These are phyloP conservation scores for Craterocephalus amniculus DNA, from an alignment of 2,797 vertebrate species.

Conservation along the genomic window DNA sequence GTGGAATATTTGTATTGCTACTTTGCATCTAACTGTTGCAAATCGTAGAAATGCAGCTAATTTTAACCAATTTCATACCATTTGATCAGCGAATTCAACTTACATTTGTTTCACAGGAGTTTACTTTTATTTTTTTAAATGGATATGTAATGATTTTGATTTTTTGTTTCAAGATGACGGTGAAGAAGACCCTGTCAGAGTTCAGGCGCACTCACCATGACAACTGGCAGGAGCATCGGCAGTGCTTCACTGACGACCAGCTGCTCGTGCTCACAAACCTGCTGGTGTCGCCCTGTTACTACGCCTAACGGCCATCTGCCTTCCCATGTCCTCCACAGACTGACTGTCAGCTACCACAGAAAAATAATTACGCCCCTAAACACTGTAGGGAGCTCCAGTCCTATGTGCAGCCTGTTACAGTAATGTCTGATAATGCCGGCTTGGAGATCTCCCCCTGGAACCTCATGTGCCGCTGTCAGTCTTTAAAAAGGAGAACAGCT, in stretches of 20 bases:
- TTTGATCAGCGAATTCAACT: neutral
- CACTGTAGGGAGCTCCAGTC: conserved; percentile 20
- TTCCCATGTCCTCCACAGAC: conserved; percentile 32
- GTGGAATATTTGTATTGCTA: neutral
- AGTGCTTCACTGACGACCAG: conserved; percentile 97
- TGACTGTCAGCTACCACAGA: conserved; percentile 23
- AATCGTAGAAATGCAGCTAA: neutral
- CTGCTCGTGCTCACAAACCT: conserved; percentile 97
- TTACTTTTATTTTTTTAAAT: no score
- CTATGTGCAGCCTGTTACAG: conserved; percentile 25
- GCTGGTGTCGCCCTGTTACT: conserved; percentile 91
- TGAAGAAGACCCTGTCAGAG: conserved; percentile 97
- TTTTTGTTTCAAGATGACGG: conserved; percentile 88
- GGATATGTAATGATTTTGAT: neutral
- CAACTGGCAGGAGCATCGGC: conserved; percentile 98
- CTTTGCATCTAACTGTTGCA: neutral
- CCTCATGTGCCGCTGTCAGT: conserved; percentile 46
- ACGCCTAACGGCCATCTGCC: conserved; percentile 70
- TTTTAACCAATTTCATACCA: neutral
- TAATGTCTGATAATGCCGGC: conserved; percentile 20
- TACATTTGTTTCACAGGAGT: no score
- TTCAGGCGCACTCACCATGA: conserved; percentile 98
- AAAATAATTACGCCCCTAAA: conserved; percentile 20
- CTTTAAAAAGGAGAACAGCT: conserved; percentile 39
- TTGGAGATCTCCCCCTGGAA: conserved; percentile 38